Evolutionary conservation across 2,888 invertebrate genomes (phyloP).

Genomic region (Caenorhabditis becei): DNA sequence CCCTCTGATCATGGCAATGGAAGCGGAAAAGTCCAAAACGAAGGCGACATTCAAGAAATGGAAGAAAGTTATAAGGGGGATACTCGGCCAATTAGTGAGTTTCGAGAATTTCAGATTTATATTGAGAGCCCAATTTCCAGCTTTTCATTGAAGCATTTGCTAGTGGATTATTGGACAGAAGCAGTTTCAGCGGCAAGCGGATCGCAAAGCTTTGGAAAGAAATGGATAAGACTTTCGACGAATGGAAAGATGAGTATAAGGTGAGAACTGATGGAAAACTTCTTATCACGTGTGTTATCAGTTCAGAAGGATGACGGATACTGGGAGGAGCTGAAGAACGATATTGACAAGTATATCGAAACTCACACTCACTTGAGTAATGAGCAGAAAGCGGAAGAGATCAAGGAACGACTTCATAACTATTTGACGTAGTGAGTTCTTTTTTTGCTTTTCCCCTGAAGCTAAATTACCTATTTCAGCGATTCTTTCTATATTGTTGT

Average conservation of each 20-base stretch:
- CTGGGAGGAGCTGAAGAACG: too few species aligned
- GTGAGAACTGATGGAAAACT: not conserved
- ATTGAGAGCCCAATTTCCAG: too few species aligned
- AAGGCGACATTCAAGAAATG: conserved; percentile 13
- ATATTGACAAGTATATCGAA: too few species aligned
- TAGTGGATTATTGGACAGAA: not conserved
- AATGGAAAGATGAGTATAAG: not conserved
- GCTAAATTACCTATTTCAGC: not conserved
- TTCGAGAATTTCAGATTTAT: too few species aligned
- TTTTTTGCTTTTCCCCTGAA: too few species aligned
- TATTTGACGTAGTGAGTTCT: too few species aligned
- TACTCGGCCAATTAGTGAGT: not conserved
- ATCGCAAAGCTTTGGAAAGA: not conserved
- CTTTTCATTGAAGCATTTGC: conserved; percentile 2
- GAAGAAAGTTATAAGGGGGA: not conserved
- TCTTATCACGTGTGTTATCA: too few species aligned
- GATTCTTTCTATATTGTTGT: too few species aligned
- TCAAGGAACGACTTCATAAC: too few species aligned
- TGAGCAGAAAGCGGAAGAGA: too few species aligned
- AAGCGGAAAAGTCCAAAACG: not conserved
- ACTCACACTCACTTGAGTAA: too few species aligned
- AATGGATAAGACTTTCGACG: not conserved
- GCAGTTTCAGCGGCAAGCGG: not conserved
- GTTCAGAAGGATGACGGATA: too few species aligned
- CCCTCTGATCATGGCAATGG: conserved; percentile 5